Percentiles rank a stretch among this genome's conserved stretches.
Conservation (phyloP, 1,140 invertebrate genomes). For the Yoshiicerus persimilis region DNA sequence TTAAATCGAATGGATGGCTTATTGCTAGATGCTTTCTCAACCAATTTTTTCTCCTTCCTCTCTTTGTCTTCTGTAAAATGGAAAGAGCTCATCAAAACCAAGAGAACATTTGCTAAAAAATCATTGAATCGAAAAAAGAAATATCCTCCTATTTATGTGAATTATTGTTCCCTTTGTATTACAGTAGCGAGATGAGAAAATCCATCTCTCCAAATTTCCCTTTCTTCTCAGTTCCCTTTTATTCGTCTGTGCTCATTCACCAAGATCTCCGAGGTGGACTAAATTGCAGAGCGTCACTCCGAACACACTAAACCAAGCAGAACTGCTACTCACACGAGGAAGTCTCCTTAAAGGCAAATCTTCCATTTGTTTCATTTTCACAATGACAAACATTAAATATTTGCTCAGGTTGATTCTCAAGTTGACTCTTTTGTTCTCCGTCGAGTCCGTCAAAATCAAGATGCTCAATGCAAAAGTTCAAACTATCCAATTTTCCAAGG, state of each 20-base stretch:
- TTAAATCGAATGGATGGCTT: background rate
- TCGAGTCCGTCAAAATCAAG: background rate
- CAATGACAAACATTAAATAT: background rate
- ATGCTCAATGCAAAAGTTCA: background rate
- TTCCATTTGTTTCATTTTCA: conserved; percentile 1
- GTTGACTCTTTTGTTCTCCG: background rate
- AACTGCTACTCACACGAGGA: background rate
- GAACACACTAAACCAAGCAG: background rate
- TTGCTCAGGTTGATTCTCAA: background rate
- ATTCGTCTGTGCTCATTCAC: background rate
- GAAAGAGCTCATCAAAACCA: background rate
- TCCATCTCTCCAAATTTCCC: background rate
- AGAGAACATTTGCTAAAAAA: background rate
- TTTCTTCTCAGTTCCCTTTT: too few species aligned
- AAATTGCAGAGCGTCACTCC: background rate
- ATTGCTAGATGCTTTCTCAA: background rate
- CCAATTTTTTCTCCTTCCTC: background rate
- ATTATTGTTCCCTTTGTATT: background rate
- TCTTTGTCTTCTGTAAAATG: background rate
- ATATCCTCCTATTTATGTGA: background rate
- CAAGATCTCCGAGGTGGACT: background rate
- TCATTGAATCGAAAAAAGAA: background rate
- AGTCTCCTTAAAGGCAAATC: background rate
- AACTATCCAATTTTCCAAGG: background rate
- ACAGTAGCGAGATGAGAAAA: background rate